Conservation (phyloP, 2,888 invertebrate species). For the Tanytarsus gracilentus region DNA sequence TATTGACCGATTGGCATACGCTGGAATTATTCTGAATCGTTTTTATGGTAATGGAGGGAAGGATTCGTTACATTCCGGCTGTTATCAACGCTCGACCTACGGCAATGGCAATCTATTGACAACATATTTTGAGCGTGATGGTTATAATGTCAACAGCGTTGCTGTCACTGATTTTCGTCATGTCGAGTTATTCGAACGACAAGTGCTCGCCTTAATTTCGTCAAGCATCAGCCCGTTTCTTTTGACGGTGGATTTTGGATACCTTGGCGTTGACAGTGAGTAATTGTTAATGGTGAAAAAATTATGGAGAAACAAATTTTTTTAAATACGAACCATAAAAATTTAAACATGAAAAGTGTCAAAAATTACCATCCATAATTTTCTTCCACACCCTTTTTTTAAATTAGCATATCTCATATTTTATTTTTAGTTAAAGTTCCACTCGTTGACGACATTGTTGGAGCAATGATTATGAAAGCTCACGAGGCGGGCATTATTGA, state of each 20-base stretch:
- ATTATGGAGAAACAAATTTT: background rate
- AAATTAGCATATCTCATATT: no score
- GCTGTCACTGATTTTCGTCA: background rate
- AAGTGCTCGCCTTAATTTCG: background rate
- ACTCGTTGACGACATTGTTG: slow-evolving; percentile 13
- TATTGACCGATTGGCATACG: slow-evolving; percentile 77
- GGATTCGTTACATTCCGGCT: slow-evolving; percentile 3
- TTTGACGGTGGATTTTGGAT: background rate
- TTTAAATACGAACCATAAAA: background rate
- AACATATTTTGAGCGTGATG: slow-evolving; percentile 13
- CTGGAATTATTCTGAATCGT: slow-evolving; percentile 72
- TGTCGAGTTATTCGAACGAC: background rate
- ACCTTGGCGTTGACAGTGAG: slow-evolving; percentile 7
- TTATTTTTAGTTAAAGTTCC: slow-evolving; percentile 11
- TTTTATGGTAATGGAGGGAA: slow-evolving; percentile 54
- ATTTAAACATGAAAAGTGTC: background rate
- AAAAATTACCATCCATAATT: no score
- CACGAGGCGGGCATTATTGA: background rate
- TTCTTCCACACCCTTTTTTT: no score
- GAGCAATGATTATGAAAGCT: background rate
- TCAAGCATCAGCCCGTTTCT: background rate
- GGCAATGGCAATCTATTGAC: slow-evolving; percentile 14
- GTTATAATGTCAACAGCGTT: slow-evolving; percentile 6
- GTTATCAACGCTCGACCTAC: slow-evolving; percentile 2
- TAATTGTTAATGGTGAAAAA: background rate